A percentile compares a stretch with the other conserved stretches of the same genome.
Evolutionary conservation across 2,888 invertebrate species (phyloP).

Genomic region (Bhutanitis thaidina): DNA sequence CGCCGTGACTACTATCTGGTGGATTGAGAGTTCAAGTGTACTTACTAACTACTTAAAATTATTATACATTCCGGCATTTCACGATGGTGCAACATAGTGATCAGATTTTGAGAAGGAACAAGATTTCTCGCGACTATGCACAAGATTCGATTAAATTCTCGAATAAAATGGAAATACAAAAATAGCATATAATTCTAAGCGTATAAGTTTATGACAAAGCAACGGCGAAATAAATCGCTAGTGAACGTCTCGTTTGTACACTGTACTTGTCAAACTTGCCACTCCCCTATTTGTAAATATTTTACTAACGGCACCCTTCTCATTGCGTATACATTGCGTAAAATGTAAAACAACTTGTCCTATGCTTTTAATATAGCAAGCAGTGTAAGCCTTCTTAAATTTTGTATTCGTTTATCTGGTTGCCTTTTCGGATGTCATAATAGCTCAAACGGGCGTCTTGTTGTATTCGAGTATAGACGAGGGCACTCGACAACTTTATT

Average conservation of each 20-base stretch:
- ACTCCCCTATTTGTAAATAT: constrained; percentile 20
- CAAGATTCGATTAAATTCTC: too few relatives aligned
- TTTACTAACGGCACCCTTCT: neutral
- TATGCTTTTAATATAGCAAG: neutral
- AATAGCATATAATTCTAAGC: constrained; percentile 4
- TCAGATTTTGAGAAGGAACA: too few relatives aligned
- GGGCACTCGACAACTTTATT: constrained; percentile 56
- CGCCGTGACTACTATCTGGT: too few relatives aligned
- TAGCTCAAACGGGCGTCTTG: constrained; percentile 35
- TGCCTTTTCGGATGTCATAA: constrained; percentile 6
- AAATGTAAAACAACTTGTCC: neutral
- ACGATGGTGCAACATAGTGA: too few relatives aligned
- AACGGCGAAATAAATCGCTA: constrained; percentile 34
- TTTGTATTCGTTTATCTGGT: neutral
- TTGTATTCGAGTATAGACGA: constrained; percentile 43
- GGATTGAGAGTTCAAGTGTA: too few relatives aligned
- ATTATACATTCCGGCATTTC: too few relatives aligned
- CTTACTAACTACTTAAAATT: too few relatives aligned
- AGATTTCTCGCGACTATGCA: too few relatives aligned
- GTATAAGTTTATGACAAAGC: constrained; percentile 23
- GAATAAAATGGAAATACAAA: too few relatives aligned
- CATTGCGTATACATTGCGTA: constrained; percentile 15
- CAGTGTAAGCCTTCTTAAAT: neutral
- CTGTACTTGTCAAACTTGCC: constrained; percentile 33
- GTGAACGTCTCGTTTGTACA: constrained; percentile 33